phyloP scores from a whole-genome alignment of 2,797 vertebrate genomes.

The Babyrousa celebensis region DNA sequence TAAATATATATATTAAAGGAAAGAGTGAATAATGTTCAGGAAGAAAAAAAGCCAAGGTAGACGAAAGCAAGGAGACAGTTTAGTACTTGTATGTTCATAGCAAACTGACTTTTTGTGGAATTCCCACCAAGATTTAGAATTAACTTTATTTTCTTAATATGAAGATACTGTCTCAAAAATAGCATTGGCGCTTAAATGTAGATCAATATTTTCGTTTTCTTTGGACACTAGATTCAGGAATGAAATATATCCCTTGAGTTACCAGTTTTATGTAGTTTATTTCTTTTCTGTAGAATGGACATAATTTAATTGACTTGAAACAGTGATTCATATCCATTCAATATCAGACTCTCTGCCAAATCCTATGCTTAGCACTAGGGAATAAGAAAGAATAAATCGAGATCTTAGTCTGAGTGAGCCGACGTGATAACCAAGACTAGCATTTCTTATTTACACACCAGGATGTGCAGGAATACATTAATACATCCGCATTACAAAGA shows the following conservation, averaged over 20 bases:
- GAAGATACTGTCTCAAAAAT: not conserved
- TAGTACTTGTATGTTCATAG: not conserved
- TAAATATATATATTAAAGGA: not conserved
- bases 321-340: slow-evolving; percentile 13
- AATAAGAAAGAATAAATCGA: slow-evolving; percentile 25
- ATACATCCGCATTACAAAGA: not conserved
- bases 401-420: not conserved
- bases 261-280: not conserved
- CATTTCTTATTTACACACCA: not conserved
- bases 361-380: not conserved
- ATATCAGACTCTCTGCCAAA: slow-evolving; percentile 14
- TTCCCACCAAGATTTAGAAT: not conserved
- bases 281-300: not conserved
- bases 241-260: not conserved
- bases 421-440: not conserved
- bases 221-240: slow-evolving; percentile 15
- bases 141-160: slow-evolving; percentile 18
- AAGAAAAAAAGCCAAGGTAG: not conserved
- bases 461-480: not conserved
- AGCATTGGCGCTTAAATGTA: slow-evolving; percentile 30
- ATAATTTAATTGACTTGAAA: slow-evolving; percentile 52
- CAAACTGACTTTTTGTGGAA: not conserved
- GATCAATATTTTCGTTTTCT: not conserved
- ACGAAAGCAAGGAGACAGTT: not conserved
- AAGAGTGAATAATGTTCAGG: not conserved